These are phyloP conservation scores for Athalia cordata DNA, from an alignment of 2,888 invertebrate species.

Conservation along the genomic window DNA sequence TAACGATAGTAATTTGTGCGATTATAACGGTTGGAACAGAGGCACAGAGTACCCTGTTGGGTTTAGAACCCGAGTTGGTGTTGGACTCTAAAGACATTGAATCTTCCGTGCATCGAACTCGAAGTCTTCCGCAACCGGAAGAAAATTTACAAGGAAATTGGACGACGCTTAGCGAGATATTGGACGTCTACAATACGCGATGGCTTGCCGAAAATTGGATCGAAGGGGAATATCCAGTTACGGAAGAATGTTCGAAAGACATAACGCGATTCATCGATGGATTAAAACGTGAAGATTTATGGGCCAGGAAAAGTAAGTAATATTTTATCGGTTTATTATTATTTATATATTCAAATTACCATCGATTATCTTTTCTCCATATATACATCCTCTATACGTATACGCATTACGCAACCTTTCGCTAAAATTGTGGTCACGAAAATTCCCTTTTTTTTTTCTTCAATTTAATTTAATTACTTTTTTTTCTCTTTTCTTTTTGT, in stretches of 20 bases:
- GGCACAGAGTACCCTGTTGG: neutral
- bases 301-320: constrained; percentile 69
- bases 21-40: neutral
- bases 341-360: too few species aligned
- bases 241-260: constrained; percentile 64
- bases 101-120: constrained; percentile 54
- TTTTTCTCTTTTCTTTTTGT: too few species aligned
- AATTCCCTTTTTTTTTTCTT: neutral
- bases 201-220: constrained; percentile 75
- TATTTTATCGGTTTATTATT: too few species aligned
- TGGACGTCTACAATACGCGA: constrained; percentile 66
- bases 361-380: too few species aligned
- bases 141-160: constrained; percentile 59
- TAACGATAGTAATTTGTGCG: constrained; percentile 16
- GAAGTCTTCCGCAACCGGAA: constrained; percentile 57
- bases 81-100: constrained; percentile 46
- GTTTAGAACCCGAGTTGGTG: constrained; percentile 11
- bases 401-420: too few species aligned
- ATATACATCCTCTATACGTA: too few species aligned
- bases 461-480: neutral
- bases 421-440: too few species aligned
- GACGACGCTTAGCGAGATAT: constrained; percentile 64
- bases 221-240: constrained; percentile 65
- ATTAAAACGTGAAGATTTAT: constrained; percentile 64
- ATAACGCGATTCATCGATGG: constrained; percentile 66